Base-by-base conservation (phyloP, 2,113 vertebrate species). In the Pardalotus punctatus region DNA sequence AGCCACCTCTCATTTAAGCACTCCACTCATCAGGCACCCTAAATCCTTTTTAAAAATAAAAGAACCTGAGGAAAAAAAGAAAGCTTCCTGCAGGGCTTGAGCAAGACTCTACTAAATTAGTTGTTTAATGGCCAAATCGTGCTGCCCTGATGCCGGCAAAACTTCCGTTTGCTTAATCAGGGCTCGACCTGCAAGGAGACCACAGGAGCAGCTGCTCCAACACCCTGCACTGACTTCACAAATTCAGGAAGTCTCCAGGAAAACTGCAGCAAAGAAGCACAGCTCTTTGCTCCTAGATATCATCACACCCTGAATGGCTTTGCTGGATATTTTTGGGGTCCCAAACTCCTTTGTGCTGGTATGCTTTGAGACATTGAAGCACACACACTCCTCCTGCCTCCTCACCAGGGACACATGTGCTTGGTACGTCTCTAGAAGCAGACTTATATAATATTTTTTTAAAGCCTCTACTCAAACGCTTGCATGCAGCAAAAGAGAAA, bases 121-220 rank as follows among this genome's bases (percentile, higher is more conserved):
- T 22, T 85, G 50, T 78, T 81, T 61, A 79, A 62, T 15, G 48
- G 72, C 67, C 85, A 82, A 80, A 80, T 38, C 10, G 4, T 9
- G 56, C 47, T 1, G 13, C 67, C 74, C 62, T 6, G 71, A 51
- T 1, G 36, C 62, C 4, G 6, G 51, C 15, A 72, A 57, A 94
- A 81, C 87, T 96, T 94, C 85, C 3, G 12, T 58, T 70, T 51
- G 47, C 88, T 92, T 73, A 6, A 90, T 88, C 88, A 54, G 74
- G 88, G 90, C 54, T 78, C 4, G 3, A 45, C 38, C 73, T 28
- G 47, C 90, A 77, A 12, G 18, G 62, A 76, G 79, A 82, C 54
- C 12, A 1, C 69, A 40, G 64, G 36, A 84, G 79, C 84, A 73
- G 91, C 69, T 64, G 86, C 87, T 88, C 77, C 88, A 51, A 9